Evolutionary conservation across 2,797 vertebrate genomes (phyloP), one percentile per base, ranked within the genome.

Genomic region (Cephalopachus bancanus): DNA sequence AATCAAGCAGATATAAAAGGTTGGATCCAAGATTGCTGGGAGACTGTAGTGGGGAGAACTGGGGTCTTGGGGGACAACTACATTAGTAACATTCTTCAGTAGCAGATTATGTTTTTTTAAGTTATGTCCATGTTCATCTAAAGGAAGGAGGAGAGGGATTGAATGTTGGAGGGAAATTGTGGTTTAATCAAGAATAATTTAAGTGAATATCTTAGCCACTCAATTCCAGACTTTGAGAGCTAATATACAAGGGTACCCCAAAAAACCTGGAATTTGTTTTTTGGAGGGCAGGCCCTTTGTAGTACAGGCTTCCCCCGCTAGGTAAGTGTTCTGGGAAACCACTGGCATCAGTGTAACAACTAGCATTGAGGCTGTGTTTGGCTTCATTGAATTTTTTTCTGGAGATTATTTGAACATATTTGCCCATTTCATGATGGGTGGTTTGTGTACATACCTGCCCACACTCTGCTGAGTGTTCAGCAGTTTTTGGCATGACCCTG

Each of bases 161-260:
- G 37, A 75, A 76, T 91, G 51, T 72, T 71, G 69, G 51, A 65
- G 22, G 60, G 64, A 75, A 80, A 59, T 24, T 80, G 30, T 89
- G 74, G 33, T 94, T 89, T 94, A 85, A 53, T 92, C 37, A 84
- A 80, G 26, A 93, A 33, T 93, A 83, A 83, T 26, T 78, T 89
- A 85, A 57, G 15, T 85, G 10, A 16, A 3, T 94, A 74, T 89
- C 51, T 83, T 80, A 72, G 71, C 49, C 62, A 79, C 30, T 17
- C 19, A 10, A 49, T 69, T 69, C 9, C 10, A 80, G 83, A 37
- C 37, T 88, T 94, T 84, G 79, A 96, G 60, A 89, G 24, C 57
- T 92, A 92, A 80, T 83, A 57, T 59, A 57, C 44, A 44, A 44
- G 44, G 44, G 44, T 44, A 44, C 44, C 44, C 44, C 44, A 44